Percentiles rank a stretch among this genome's conserved stretches.
phyloP scores from a whole-genome alignment of 1,140 invertebrate genomes.

The Chelonus insularis region DNA sequence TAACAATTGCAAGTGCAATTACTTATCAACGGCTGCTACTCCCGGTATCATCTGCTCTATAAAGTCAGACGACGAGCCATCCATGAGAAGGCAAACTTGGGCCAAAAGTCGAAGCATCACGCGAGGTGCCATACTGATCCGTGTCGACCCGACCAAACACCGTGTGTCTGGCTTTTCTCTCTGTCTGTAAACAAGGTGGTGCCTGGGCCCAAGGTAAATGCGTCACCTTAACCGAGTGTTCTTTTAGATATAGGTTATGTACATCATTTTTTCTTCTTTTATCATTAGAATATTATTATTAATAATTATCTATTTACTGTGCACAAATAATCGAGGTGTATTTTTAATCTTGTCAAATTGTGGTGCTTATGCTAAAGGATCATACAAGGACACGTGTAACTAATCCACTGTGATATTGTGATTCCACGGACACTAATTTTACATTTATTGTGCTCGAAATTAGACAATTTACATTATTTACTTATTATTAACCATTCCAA shows the following conservation, averaged over 20 bases:
- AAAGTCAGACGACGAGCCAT: constrained; percentile 51
- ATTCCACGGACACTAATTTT: constrained; percentile 30
- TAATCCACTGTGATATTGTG: constrained; percentile 24
- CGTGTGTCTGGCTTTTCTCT: constrained; percentile 59
- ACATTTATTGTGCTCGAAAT: constrained; percentile 56
- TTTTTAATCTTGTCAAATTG: no score
- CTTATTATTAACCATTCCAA: no score
- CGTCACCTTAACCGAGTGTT: constrained; percentile 62
- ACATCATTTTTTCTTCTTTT: constrained; percentile 26
- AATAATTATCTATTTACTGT: not conserved
- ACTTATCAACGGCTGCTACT: constrained; percentile 43
- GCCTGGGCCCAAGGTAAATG: constrained; percentile 62
- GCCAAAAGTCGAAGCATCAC: constrained; percentile 52
- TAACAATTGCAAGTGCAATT: constrained; percentile 24
- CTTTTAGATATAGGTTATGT: constrained; percentile 58
- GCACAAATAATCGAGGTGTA: no score
- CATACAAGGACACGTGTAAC: no score
- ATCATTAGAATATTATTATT: not conserved
- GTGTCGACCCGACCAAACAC: constrained; percentile 54
- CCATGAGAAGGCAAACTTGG: constrained; percentile 48
- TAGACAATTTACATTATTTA: constrained; percentile 37
- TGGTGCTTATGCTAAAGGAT: no score
- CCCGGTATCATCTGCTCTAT: constrained; percentile 45
- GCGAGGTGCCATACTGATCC: constrained; percentile 52
- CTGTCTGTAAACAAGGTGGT: constrained; percentile 61